These are phyloP conservation scores for Stegastes partitus DNA, from an alignment of 2,113 vertebrate species.

Conservation along the genomic window DNA sequence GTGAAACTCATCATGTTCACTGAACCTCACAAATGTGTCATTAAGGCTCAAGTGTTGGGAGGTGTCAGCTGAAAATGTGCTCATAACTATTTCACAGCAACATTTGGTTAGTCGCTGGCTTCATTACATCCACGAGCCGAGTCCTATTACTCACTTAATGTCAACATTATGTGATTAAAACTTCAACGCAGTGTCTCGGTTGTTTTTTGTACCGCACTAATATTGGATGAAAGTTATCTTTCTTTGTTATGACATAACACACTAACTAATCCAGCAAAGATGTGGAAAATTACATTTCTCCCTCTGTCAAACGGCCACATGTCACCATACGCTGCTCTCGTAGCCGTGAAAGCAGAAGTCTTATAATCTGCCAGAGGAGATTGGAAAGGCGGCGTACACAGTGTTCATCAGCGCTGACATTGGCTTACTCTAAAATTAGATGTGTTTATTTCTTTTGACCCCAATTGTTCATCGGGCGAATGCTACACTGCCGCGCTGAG, in stretches of 20 bases:
- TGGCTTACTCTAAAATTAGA: conserved; percentile 52
- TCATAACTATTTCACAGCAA: conserved; percentile 16
- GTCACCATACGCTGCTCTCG: background rate
- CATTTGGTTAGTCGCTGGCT: conserved; percentile 1
- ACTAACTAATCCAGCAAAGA: conserved; percentile 41
- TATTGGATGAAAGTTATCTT: conserved; percentile 18
- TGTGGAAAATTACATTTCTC: conserved; percentile 30
- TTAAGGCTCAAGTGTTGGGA: conserved; percentile 2
- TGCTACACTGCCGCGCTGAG: conserved; percentile 15
- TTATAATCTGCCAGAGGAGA: conserved; percentile 10
- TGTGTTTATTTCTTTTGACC: conserved; percentile 65
- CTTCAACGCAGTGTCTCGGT: background rate
- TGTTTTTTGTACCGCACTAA: conserved; percentile 7
- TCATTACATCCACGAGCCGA: background rate
- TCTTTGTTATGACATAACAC: conserved; percentile 43
- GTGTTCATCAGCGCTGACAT: conserved; percentile 39
- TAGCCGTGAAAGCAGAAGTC: conserved; percentile 27
- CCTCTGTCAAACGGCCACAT: conserved; percentile 8
- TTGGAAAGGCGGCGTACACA: conserved; percentile 36
- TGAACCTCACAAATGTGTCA: background rate
- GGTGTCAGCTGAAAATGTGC: conserved; percentile 7
- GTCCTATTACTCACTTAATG: conserved; percentile 16
- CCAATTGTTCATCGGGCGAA: conserved; percentile 38
- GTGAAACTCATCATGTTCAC: background rate
- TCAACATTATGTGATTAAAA: conserved; percentile 34